A percentile compares a stretch with the other conserved stretches of the same genome.
Conservation (phyloP, 2,888 invertebrate genomes). For the Hedychridium roseum region DNA sequence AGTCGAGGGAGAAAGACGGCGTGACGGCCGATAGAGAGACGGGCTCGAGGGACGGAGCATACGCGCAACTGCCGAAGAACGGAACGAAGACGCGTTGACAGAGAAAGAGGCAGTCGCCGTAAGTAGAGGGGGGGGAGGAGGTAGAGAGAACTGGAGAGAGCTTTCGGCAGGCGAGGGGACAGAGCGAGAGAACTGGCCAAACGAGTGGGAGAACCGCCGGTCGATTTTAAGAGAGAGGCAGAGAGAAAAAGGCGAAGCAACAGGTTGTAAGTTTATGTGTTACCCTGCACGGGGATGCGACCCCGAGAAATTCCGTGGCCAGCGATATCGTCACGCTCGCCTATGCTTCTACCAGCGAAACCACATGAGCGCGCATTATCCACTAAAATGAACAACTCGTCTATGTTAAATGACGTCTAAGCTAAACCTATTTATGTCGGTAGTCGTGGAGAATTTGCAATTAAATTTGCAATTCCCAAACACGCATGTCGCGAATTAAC, state of each 20-base stretch:
- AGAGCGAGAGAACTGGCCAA: too few relatives aligned
- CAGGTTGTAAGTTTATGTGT: constrained; percentile 33
- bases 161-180: too few relatives aligned
- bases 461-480: too few relatives aligned
- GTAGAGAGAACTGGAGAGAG: constrained; percentile 16
- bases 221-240: background rate
- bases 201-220: too few relatives aligned
- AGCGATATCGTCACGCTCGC: constrained; percentile 21
- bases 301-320: constrained; percentile 29
- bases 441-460: too few relatives aligned
- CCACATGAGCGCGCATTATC: too few relatives aligned
- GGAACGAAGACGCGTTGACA: constrained; percentile 12
- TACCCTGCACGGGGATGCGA: constrained; percentile 27
- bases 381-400: too few relatives aligned
- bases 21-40: constrained; percentile 1
- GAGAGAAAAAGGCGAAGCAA: constrained; percentile 20
- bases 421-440: too few relatives aligned
- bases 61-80: too few relatives aligned
- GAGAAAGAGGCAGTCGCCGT: constrained; percentile 12
- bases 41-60: constrained; percentile 2
- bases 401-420: too few relatives aligned
- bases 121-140: constrained; percentile 19
- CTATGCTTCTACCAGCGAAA: too few relatives aligned
- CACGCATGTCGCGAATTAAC: too few relatives aligned
- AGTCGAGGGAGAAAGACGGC: constrained; percentile 28